Evolutionary conservation across 2,113 vertebrate genomes (phyloP), one percentile per base, ranked within the genome.

Genomic region (Carettochelys insculpta): DNA sequence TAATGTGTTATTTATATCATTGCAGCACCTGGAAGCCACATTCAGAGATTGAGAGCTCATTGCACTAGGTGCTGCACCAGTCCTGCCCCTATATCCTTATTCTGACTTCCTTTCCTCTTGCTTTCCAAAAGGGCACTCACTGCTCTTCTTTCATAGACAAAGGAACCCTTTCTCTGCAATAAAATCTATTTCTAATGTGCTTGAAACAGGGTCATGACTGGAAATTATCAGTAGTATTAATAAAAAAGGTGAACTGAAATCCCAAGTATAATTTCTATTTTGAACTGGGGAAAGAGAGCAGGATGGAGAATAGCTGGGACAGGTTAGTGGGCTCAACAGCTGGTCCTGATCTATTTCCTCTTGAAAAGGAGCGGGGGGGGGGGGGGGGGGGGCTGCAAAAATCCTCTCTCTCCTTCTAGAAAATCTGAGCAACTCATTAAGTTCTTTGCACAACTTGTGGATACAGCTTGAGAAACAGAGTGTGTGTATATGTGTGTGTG

Each of bases 321-420:
- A 19, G 29, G 38, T 45, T 38, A 3, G 16, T 61, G 29, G 45
- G 38, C 61, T 25, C 50, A 24, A 61, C 89, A 90, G 78, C 89
- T 90, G 89, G 48, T 77, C 85, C 27, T 81, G 89, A 77, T 90
- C 71, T 86, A 61, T 51, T 85, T 61, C 43, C 71, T 89, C 77
- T 76, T 68, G n/a, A 68, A 22, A 68, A 75, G 34, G 20, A 56
- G 48, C n/a, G n/a, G n/a, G n/a, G n/a, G n/a, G n/a, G n/a, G 38
- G 80, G 50, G 27, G 47, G n/a, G 56, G 14, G 31, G 19, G n/a
- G 43, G 7, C 47, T 38, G 65, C 11, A 45, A 75, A 90, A 90
- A 85, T 80, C 38, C 53, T 45, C 47, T 43, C 79, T 73, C 76
- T 27, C 11, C 29, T 31, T 78, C 58, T 47, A 31, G 43, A 53